These are phyloP conservation scores for Callitettix versicolor DNA, from an alignment of 1,140 invertebrate species.

Conservation along the genomic window DNA sequence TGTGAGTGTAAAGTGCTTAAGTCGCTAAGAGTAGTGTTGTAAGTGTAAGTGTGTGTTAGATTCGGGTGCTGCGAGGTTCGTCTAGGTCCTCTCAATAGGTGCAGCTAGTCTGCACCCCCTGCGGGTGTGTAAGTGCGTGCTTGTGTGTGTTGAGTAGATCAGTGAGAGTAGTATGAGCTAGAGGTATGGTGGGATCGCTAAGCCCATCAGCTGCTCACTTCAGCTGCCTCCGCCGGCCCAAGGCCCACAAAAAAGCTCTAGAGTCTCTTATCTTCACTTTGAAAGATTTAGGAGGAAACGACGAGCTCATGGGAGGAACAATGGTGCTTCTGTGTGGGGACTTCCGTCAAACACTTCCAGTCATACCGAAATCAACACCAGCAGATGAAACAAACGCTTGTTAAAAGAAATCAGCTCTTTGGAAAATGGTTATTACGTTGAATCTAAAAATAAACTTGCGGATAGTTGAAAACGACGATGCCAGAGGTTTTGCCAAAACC, in stretches of 20 bases:
- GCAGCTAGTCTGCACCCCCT: no score
- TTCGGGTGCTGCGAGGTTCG: no score
- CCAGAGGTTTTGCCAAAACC: slow-evolving; percentile 25
- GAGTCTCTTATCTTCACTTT: slow-evolving; percentile 28
- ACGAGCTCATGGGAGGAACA: slow-evolving; percentile 5
- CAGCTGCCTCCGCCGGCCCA: no score
- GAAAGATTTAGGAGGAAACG: slow-evolving; percentile 22
- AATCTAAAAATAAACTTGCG: slow-evolving; percentile 24
- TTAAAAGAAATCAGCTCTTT: slow-evolving; percentile 33
- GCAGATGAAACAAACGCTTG: slow-evolving; percentile 26
- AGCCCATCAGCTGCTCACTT: no score
- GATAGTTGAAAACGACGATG: slow-evolving; percentile 20
- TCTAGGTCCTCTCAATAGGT: no score
- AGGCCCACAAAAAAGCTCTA: slow-evolving; percentile 28
- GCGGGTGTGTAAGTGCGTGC: no score
- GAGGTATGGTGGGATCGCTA: no score
- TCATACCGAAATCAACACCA: slow-evolving; percentile 32
- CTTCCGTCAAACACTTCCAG: slow-evolving; percentile 35
- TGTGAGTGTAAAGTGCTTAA: no score
- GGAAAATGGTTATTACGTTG: slow-evolving; percentile 29
- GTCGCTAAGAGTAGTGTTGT: no score
- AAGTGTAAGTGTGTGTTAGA: no score
- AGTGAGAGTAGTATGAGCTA: no score
- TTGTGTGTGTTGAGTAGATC: no score
- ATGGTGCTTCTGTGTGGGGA: slow-evolving; percentile 20